These are phyloP conservation scores for Ganaspis sp. DNA, from an alignment of 1,140 invertebrate genomes.

Conservation along the genomic window DNA sequence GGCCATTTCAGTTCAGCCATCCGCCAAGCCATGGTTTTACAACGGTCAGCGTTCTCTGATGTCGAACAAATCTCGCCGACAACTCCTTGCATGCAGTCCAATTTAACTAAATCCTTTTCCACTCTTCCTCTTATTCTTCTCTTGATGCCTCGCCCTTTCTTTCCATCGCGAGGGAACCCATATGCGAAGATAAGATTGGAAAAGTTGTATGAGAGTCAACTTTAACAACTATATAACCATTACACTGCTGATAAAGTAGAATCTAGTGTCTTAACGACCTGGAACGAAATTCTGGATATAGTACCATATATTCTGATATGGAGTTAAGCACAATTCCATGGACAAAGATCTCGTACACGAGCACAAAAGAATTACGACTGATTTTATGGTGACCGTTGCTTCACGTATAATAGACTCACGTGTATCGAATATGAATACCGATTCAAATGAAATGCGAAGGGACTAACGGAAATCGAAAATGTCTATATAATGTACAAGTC, in stretches of 20 bases:
- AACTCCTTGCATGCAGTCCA: slow-evolving; percentile 65
- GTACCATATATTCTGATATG: slow-evolving; percentile 70
- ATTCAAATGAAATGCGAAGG: not conserved
- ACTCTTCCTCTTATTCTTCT: slow-evolving; percentile 47
- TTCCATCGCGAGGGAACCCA: slow-evolving; percentile 38
- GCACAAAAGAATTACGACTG: slow-evolving; percentile 36
- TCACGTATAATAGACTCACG: slow-evolving; percentile 22
- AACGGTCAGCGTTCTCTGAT: slow-evolving; percentile 64
- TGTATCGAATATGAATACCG: slow-evolving; percentile 32
- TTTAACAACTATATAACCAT: slow-evolving; percentile 77
- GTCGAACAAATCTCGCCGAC: slow-evolving; percentile 62
- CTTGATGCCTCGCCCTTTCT: slow-evolving; percentile 37
- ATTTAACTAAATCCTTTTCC: slow-evolving; percentile 76
- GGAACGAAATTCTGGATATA: slow-evolving; percentile 73
- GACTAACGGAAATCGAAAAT: slow-evolving; percentile 37
- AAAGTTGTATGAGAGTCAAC: slow-evolving; percentile 76
- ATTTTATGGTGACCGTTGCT: slow-evolving; percentile 38
- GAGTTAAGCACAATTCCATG: slow-evolving; percentile 65
- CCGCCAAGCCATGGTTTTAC: slow-evolving; percentile 54
- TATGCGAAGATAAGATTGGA: slow-evolving; percentile 76
- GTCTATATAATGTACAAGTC: slow-evolving; percentile 13
- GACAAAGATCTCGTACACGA: slow-evolving; percentile 38
- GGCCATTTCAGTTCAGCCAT: slow-evolving; percentile 16
- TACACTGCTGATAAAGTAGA: slow-evolving; percentile 75
- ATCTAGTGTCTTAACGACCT: slow-evolving; percentile 74